Conservation (phyloP, 2,888 invertebrate species). For the Adelphocoris suturalis region DNA sequence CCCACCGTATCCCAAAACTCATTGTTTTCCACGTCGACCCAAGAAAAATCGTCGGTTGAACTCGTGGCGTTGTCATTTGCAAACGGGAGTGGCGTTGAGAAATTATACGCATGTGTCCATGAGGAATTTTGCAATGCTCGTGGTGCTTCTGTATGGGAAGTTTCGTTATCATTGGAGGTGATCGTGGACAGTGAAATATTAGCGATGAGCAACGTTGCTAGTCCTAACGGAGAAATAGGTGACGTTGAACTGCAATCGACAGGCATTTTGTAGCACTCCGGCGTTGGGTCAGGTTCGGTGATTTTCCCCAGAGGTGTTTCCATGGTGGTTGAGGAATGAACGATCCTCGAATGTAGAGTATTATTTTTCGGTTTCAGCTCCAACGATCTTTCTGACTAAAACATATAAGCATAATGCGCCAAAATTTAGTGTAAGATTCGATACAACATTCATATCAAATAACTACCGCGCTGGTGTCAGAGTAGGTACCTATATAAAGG, state of each 20-base stretch:
- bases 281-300: not conserved
- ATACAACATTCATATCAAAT: no score
- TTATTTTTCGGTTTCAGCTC: slow-evolving; percentile 56
- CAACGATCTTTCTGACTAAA: slow-evolving; percentile 49
- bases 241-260: slow-evolving; percentile 29
- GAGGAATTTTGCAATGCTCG: not conserved
- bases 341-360: not conserved
- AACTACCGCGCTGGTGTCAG: no score
- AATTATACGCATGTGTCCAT: not conserved
- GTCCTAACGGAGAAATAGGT: slow-evolving; percentile 18
- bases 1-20: slow-evolving; percentile 46
- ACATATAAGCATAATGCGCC: not conserved
- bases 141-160: not conserved
- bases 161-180: not conserved
- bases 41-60: slow-evolving; percentile 26
- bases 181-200: slow-evolving; percentile 33
- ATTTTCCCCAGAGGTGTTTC: not conserved
- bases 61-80: not conserved
- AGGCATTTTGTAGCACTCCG: slow-evolving; percentile 44
- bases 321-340: not conserved
- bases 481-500: no score
- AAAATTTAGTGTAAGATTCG: not conserved
- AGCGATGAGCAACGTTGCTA: slow-evolving; percentile 45
- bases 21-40: slow-evolving; percentile 24
- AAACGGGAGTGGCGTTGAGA: not conserved